Evolutionary conservation across 2,113 vertebrate species (phyloP), one percentile per base, ranked within the genome.

Genomic region (Laterallus jamaicensis): DNA sequence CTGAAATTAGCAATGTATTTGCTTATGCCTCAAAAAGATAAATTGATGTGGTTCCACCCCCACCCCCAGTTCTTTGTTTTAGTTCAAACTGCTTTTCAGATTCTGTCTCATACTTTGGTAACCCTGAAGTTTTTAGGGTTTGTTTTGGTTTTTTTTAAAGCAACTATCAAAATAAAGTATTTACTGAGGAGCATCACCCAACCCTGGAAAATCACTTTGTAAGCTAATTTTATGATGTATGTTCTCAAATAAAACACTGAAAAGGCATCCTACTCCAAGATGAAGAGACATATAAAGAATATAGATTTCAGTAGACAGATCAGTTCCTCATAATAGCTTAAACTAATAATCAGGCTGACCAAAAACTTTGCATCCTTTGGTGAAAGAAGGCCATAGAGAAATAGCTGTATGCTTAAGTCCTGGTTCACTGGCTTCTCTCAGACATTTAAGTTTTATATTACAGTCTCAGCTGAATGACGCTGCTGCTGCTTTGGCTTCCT

Each of bases 301-400:
- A 42, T 3, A 67, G 55, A 63, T n/a, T 94, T 90, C n/a, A 77
- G 52, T 47, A 59, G 70, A 80, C 19, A 80, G 47, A 90, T 73
- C 47, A 63, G 28, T 85, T 73, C 71, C 40, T 90, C 12, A 21
- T 74, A 82, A 67, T 1, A 70, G 1, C 22, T 20, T 95, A 90
- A 96, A 62, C 50, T 90, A 92, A 90, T 95, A 80, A 91, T 93
- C 59, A 83, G 67, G 24, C 67, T 88, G 68, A 83, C 67, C 63
- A 70, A 50, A 32, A 47, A 64, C 8, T 80, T 77, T 86, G 55
- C 80, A 52, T 67, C 11, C 6, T 78, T 95, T 40, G 9, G 9
- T 88, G 60, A 63, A 70, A 82, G 21, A 71, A 69, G 13, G 20
- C 54, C 35, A 19, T 37, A 85, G 47, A 94, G 66, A 87, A 94